phyloP scores from a whole-genome alignment of 2,888 invertebrate species.

The Aporophyla nigra region DNA sequence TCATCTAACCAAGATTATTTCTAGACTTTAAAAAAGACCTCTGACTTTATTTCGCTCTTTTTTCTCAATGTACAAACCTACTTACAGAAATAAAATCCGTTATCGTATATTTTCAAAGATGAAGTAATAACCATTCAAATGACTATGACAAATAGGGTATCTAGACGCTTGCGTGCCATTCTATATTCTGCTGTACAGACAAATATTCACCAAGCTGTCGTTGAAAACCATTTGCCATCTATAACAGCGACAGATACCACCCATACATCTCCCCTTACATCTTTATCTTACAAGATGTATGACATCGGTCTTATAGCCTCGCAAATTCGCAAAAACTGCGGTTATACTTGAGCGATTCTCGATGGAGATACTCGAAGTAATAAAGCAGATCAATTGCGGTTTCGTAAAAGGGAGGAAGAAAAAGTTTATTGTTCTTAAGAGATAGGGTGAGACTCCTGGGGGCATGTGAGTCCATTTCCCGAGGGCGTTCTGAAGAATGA shows the following conservation, averaged over 20 bases:
- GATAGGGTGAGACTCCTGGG: neutral
- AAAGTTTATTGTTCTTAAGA: conserved; percentile 7
- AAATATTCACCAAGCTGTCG: conserved; percentile 18
- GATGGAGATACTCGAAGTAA: conserved; percentile 23
- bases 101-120: neutral
- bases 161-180: conserved; percentile 4
- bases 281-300: conserved; percentile 57
- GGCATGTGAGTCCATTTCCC: neutral
- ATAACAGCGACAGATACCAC: conserved; percentile 33
- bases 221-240: conserved; percentile 48
- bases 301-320: conserved; percentile 18
- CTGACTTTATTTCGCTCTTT: no score
- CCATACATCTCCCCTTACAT: conserved; percentile 1
- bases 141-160: conserved; percentile 11
- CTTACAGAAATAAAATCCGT: no score
- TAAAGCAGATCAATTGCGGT: conserved; percentile 44
- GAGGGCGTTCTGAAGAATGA: neutral
- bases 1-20: no score
- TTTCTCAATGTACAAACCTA: no score
- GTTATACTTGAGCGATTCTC: conserved; percentile 30
- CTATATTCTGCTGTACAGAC: conserved; percentile 9
- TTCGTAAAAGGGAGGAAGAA: conserved; percentile 6
- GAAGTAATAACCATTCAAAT: neutral
- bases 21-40: no score
- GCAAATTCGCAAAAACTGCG: conserved; percentile 28